Conservation (phyloP, 92 coral and sea anemone genomes). For the Isaurus tuberculatus region DNA sequence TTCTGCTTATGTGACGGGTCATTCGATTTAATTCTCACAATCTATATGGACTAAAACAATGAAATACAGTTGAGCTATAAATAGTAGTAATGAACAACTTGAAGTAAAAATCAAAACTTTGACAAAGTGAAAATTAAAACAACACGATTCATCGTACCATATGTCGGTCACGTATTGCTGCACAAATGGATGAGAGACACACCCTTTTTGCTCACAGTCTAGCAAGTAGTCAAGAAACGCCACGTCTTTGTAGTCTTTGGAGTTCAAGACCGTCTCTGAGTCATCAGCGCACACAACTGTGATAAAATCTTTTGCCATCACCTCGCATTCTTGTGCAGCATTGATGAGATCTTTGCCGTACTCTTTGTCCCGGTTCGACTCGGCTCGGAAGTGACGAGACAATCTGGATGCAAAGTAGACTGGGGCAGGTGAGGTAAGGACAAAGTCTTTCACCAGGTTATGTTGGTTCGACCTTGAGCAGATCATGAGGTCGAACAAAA, state of each 20-base stretch:
- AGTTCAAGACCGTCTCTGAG: slow-evolving; percentile 85
- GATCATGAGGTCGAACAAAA: slow-evolving; percentile 86
- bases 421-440: slow-evolving; percentile 94
- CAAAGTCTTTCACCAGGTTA: slow-evolving; percentile 75
- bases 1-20: too few relatives aligned
- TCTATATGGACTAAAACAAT: too few relatives aligned
- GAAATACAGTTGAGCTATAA: too few relatives aligned
- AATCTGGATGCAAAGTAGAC: slow-evolving; percentile 84
- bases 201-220: slow-evolving; percentile 92
- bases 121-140: not conserved
- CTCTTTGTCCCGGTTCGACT: slow-evolving; percentile 83
- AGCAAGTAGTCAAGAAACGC: slow-evolving; percentile 94
- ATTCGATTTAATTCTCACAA: too few relatives aligned
- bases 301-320: slow-evolving; percentile 82
- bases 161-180: slow-evolving; percentile 92
- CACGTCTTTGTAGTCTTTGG: slow-evolving; percentile 83
- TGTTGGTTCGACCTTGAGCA: slow-evolving; percentile 84
- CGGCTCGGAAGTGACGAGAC: slow-evolving; percentile 83
- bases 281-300: slow-evolving; percentile 91
- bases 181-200: slow-evolving; percentile 93
- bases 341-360: slow-evolving; percentile 73
- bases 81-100: too few relatives aligned
- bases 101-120: too few relatives aligned
- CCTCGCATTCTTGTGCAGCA: slow-evolving; percentile 89
- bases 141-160: slow-evolving; percentile 46